phyloP scores from a whole-genome alignment of 2,113 vertebrate species.

The Butorides virescens region DNA sequence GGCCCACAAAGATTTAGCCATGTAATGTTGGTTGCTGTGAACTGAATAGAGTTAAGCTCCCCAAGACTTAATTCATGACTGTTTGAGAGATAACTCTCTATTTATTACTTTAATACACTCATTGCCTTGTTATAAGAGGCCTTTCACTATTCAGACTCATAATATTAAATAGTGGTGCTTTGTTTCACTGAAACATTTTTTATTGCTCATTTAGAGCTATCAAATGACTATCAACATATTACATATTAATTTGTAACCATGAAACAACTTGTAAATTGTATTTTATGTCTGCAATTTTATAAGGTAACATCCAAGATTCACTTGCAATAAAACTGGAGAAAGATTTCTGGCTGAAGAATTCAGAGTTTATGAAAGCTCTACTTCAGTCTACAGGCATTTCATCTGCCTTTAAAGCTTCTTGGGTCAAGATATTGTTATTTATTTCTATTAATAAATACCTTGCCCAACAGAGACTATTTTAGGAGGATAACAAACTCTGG shows the following conservation, averaged over 20 bases:
- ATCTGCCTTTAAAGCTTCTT: background rate
- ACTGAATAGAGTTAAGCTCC: background rate
- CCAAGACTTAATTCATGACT: background rate
- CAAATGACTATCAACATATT: background rate
- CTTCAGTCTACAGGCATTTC: background rate
- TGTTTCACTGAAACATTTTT: background rate
- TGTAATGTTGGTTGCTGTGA: background rate
- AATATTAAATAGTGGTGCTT: background rate
- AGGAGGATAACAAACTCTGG: background rate
- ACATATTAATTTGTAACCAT: background rate
- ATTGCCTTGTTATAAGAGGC: background rate
- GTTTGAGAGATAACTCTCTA: background rate
- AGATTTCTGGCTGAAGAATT: background rate
- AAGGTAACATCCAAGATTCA: background rate
- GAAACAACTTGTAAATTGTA: background rate
- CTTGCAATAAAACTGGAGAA: background rate
- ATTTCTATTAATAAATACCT: background rate
- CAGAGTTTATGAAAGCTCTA: background rate
- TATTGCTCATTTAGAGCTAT: background rate
- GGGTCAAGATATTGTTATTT: background rate
- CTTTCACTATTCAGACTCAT: background rate
- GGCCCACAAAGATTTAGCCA: background rate
- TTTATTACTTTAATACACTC: constrained; percentile 34
- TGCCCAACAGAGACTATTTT: background rate
- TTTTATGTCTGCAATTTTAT: background rate